Percentiles rank a stretch among this genome's conserved stretches.
Evolutionary conservation across 2,113 vertebrate genomes (phyloP).

Genomic region (Chaetura pelagica): DNA sequence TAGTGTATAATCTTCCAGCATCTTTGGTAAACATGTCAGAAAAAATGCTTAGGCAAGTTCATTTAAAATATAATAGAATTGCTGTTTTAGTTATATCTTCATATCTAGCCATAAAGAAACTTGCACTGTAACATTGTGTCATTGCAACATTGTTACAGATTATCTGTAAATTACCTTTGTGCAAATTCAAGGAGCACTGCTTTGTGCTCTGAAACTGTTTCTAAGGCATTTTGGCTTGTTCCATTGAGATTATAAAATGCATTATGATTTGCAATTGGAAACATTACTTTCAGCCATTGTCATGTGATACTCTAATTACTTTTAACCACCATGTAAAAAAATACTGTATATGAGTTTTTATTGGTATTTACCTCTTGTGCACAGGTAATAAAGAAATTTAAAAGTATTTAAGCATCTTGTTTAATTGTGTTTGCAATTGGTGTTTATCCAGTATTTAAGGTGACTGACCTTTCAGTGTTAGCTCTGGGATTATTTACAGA

Average conservation of each 20-base stretch:
- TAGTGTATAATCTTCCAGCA: constrained; percentile 70
- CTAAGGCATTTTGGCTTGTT: constrained; percentile 65
- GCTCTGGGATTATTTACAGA: background rate
- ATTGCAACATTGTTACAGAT: constrained; percentile 51
- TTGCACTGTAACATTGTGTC: constrained; percentile 66
- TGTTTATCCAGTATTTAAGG: background rate
- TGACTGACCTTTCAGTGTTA: background rate
- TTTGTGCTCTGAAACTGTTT: constrained; percentile 60
- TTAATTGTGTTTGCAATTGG: constrained; percentile 56
- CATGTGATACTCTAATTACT: constrained; percentile 77
- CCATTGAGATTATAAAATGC: constrained; percentile 64
- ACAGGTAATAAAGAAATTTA: constrained; percentile 77
- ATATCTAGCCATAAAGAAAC: constrained; percentile 70
- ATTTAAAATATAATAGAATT: constrained; percentile 67
- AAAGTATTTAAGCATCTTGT: constrained; percentile 74
- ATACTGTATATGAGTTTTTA: constrained; percentile 74
- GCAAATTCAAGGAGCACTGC: constrained; percentile 54
- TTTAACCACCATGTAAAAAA: constrained; percentile 75
- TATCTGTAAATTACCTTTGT: constrained; percentile 71
- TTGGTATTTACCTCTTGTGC: constrained; percentile 73
- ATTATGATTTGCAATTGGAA: constrained; percentile 74
- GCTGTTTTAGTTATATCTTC: constrained; percentile 62
- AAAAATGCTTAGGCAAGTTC: constrained; percentile 68
- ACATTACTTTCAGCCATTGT: constrained; percentile 73
- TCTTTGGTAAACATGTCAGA: constrained; percentile 70